Conservation (phyloP, 2,888 invertebrate genomes). For the Notodonta dromedarius region DNA sequence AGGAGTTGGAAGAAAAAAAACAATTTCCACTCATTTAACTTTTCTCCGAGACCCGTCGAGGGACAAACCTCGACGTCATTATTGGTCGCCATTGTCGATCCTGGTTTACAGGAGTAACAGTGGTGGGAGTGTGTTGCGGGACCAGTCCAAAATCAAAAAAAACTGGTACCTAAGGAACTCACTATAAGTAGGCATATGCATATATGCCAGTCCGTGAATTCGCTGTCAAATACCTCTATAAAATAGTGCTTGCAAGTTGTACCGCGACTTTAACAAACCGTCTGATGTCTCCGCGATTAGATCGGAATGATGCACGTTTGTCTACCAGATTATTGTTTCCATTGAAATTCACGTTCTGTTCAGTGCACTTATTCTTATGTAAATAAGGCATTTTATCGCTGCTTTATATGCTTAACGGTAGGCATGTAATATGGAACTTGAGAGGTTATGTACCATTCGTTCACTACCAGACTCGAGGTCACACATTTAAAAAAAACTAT, state of each 20-base stretch:
- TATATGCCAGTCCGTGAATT: background rate
- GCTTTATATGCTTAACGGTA: background rate
- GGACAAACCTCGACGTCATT: too few species aligned
- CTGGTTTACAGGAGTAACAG: too few species aligned
- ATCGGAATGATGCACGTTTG: background rate
- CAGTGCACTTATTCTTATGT: background rate
- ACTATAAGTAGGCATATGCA: background rate
- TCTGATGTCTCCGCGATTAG: background rate
- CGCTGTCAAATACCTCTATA: constrained; percentile 3
- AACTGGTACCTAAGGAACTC: too few species aligned
- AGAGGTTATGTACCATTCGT: background rate
- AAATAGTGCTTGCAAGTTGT: background rate
- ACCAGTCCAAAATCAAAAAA: too few species aligned
- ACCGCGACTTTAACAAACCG: background rate
- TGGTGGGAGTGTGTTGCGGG: too few species aligned
- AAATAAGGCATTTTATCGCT: background rate
- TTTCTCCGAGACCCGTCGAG: too few species aligned
- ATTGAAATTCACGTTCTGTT: constrained; percentile 2
- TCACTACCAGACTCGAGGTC: background rate
- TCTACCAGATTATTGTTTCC: background rate
- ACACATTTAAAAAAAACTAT: too few species aligned
- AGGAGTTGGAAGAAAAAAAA: too few species aligned
- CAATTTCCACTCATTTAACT: too few species aligned
- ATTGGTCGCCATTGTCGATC: too few species aligned
- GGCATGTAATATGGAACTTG: background rate